Evolutionary conservation across 2,888 invertebrate genomes (phyloP).

Genomic region (Agrochola circellaris): DNA sequence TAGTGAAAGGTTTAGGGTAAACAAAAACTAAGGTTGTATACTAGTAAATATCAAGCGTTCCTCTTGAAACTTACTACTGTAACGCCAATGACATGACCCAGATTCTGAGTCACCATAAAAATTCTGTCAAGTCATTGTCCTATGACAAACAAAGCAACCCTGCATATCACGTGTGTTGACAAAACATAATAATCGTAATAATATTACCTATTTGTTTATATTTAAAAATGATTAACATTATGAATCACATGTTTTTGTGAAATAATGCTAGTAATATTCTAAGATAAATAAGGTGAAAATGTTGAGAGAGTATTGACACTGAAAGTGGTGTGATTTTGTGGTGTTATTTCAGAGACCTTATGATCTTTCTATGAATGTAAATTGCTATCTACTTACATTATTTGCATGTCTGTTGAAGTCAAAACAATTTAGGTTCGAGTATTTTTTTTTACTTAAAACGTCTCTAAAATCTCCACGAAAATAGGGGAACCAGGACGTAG

Average conservation of each 20-base stretch:
- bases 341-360: constrained; percentile 29
- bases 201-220: constrained; percentile 53
- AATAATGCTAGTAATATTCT: constrained; percentile 36
- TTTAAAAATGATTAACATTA: constrained; percentile 47
- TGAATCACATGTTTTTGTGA: constrained; percentile 51
- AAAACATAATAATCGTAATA: constrained; percentile 29
- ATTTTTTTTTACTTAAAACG: neutral
- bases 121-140: neutral
- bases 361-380: constrained; percentile 15
- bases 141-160: neutral
- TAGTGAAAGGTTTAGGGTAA: no score
- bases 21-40: no score
- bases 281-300: constrained; percentile 67
- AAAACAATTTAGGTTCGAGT: neutral
- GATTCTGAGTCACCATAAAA: neutral
- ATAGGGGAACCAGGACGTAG: neutral
- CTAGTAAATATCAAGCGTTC: neutral
- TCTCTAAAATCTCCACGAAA: neutral
- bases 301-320: constrained; percentile 58
- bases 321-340: constrained; percentile 26
- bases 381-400: neutral
- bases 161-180: neutral
- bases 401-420: neutral
- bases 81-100: constrained; percentile 14
- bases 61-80: neutral